phyloP scores from a whole-genome alignment of 2,113 vertebrate species.

The Pogona vitticeps region DNA sequence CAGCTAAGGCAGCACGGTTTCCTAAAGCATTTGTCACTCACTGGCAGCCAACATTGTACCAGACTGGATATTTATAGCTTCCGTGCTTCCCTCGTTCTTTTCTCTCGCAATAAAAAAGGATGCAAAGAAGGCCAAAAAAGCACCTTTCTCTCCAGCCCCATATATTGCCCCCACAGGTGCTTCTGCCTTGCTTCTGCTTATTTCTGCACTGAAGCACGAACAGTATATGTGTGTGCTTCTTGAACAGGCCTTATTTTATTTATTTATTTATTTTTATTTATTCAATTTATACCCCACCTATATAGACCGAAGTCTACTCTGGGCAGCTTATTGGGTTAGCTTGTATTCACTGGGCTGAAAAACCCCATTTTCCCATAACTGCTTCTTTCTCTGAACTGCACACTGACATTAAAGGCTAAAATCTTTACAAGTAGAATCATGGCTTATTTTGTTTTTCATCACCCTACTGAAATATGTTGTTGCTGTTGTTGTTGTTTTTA shows the following conservation, averaged over 20 bases:
- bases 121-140: neutral
- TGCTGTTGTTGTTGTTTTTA: too few relatives aligned
- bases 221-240: rapidly evolving
- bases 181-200: neutral
- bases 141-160: neutral
- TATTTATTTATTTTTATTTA: too few relatives aligned
- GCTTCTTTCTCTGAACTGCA: neutral
- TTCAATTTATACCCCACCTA: too few relatives aligned
- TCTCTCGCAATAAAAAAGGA: neutral
- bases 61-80: conserved; percentile 14
- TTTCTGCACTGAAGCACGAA: neutral
- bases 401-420: neutral
- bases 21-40: conserved; percentile 1
- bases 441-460: neutral
- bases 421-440: neutral
- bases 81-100: neutral
- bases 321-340: neutral
- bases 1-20: neutral
- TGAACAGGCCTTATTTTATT: neutral
- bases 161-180: neutral
- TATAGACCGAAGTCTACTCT: too few relatives aligned
- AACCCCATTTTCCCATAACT: neutral
- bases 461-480: neutral
- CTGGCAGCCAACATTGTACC: neutral
- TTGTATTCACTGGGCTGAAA: neutral